Percentiles rank a stretch among this genome's conserved stretches.
Evolutionary conservation across 2,797 vertebrate genomes (phyloP).

Genomic region (Phoeniculus purpureus): DNA sequence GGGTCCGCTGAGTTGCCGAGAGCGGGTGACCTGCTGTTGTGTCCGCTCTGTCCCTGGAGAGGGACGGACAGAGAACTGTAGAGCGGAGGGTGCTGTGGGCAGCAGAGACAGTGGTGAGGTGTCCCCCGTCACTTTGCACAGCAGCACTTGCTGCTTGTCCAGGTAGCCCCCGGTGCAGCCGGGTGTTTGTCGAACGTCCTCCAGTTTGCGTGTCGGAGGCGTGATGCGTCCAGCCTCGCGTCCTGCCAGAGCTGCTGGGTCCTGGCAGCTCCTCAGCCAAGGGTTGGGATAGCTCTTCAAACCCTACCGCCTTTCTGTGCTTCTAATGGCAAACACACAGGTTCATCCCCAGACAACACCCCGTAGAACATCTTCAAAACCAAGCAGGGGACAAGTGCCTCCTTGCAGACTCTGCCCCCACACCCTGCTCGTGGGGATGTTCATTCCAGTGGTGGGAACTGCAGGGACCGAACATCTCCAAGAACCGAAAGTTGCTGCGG

Average conservation of each 20-base stretch:
- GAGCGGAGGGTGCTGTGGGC: fast-evolving
- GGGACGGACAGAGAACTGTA: fast-evolving
- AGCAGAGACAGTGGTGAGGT: neutral
- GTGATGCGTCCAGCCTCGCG: fast-evolving
- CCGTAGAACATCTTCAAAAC: neutral
- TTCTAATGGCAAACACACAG: neutral
- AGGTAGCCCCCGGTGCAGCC: fast-evolving
- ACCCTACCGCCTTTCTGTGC: neutral
- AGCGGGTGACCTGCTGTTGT: fast-evolving
- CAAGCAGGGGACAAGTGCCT: neutral
- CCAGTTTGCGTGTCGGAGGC: neutral
- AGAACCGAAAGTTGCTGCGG: neutral
- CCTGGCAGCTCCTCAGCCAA: neutral
- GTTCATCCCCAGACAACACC: neutral
- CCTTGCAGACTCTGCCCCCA: neutral
- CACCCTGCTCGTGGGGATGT: neutral
- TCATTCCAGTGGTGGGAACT: neutral
- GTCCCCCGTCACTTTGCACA: neutral
- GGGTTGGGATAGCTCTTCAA: neutral
- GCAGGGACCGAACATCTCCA: neutral
- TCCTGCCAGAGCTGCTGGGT: neutral
- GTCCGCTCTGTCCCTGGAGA: neutral
- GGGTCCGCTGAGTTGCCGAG: neutral
- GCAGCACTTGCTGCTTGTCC: neutral
- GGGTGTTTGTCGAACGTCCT: neutral